phyloP scores from a whole-genome alignment of 2,888 invertebrate genomes.

The Incurvaria masculella region DNA sequence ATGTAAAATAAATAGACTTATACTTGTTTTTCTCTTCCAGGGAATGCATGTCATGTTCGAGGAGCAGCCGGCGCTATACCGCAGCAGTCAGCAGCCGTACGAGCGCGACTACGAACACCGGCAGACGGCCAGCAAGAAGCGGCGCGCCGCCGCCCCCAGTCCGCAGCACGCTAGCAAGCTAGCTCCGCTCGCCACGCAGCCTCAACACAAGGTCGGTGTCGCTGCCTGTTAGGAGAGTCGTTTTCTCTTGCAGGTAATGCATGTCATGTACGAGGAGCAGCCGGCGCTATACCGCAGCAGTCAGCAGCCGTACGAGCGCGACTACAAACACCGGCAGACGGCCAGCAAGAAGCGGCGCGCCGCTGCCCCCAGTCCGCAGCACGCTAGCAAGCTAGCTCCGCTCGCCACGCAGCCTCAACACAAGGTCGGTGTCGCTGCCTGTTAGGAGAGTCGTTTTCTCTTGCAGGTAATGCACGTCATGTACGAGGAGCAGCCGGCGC shows the following conservation, averaged over 20 bases:
- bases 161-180: too few relatives aligned
- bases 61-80: conserved; percentile 47
- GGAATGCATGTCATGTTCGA: conserved; percentile 88
- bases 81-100: conserved; percentile 39
- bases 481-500: conserved; percentile 63
- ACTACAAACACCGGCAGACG: conserved; percentile 43
- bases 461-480: conserved; percentile 81
- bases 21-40: conserved; percentile 46
- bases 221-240: too few relatives aligned
- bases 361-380: conserved; percentile 30
- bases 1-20: too few relatives aligned
- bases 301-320: conserved; percentile 9
- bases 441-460: too few relatives aligned
- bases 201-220: too few relatives aligned
- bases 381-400: background rate
- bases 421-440: too few relatives aligned
- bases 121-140: conserved; percentile 45
- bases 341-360: conserved; percentile 45
- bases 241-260: too few relatives aligned
- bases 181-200: too few relatives aligned
- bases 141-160: conserved; percentile 40
- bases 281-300: background rate
- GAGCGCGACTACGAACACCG: conserved; percentile 34
- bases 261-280: background rate
- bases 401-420: background rate